Conservation (phyloP, 2,113 vertebrate species). For the Apeltes quadracus region DNA sequence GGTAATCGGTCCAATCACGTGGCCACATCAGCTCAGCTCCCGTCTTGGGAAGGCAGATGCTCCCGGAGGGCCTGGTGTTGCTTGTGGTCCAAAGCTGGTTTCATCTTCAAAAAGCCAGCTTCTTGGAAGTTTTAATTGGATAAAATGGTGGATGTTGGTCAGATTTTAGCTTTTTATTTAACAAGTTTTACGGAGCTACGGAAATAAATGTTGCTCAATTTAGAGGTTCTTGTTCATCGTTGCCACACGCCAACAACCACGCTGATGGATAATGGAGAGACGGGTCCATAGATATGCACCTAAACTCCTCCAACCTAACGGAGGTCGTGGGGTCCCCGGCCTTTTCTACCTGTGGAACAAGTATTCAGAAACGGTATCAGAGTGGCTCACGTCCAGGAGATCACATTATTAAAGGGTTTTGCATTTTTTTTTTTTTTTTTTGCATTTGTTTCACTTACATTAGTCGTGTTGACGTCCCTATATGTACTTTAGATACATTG, state of each 20-base stretch:
- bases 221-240: constrained; percentile 30
- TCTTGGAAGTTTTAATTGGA: background rate
- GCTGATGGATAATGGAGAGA: constrained; percentile 32
- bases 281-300: background rate
- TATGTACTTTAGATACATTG: background rate
- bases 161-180: constrained; percentile 15
- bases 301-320: background rate
- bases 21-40: constrained; percentile 8
- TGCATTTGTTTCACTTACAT: background rate
- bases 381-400: background rate
- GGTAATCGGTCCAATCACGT: constrained; percentile 44
- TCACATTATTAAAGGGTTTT: background rate
- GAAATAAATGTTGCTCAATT: constrained; percentile 7
- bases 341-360: background rate
- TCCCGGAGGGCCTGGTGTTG: background rate
- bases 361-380: background rate
- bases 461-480: background rate
- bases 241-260: constrained; percentile 14
- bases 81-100: background rate
- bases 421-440: too few relatives aligned
- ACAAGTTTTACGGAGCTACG: background rate
- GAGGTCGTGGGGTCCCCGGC: constrained; percentile 13
- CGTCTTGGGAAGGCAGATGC: constrained; percentile 4
- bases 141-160: constrained; percentile 9
- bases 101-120: background rate